Evolutionary conservation across 2,797 vertebrate genomes (phyloP).

Genomic region (Acropternis orthonyx): DNA sequence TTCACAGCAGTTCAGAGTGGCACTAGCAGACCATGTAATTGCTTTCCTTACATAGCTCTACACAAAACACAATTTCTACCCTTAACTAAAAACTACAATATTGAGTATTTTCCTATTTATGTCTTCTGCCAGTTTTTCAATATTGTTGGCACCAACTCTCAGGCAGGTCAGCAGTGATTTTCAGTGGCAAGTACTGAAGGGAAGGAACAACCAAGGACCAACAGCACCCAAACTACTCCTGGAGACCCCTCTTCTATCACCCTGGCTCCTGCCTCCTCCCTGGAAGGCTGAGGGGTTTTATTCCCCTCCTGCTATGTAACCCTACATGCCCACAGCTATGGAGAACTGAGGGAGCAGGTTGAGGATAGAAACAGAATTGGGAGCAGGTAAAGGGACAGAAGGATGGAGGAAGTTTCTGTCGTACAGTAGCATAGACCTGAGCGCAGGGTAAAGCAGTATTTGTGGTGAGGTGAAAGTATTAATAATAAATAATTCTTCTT

Average conservation of each 20-base stretch:
- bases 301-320: background rate
- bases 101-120: background rate
- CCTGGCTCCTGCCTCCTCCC: fast-evolving
- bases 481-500: background rate
- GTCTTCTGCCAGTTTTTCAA: background rate
- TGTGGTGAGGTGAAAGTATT: background rate
- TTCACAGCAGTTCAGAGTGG: background rate
- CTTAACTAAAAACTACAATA: background rate
- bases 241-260: background rate
- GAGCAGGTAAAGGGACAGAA: background rate
- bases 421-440: background rate
- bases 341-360: background rate
- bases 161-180: background rate
- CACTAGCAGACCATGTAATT: background rate
- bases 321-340: background rate
- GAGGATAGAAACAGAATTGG: background rate
- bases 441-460: background rate
- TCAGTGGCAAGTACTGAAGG: background rate
- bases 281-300: background rate
- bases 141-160: background rate
- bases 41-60: background rate
- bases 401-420: background rate
- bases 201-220: background rate
- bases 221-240: background rate
- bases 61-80: background rate